Conservation (phyloP, 92 coral and sea anemone genomes). For the Muricea muricata region DNA sequence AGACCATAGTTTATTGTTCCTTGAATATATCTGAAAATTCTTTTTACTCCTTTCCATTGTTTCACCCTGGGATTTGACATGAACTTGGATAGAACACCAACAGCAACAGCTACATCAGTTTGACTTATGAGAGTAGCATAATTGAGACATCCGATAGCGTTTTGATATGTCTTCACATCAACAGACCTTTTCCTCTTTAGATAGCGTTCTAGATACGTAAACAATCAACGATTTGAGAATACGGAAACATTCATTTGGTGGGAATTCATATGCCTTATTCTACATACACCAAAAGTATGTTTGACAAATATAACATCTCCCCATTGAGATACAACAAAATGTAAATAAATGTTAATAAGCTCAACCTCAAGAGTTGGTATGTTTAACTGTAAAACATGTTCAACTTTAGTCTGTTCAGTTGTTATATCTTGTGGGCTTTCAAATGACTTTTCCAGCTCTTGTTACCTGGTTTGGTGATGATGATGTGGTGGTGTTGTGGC, state of each 20-base stretch:
- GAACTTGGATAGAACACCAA: slow-evolving; percentile 40
- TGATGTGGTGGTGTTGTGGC: too few species aligned
- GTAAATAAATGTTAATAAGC: too few species aligned
- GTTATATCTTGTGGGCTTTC: background rate
- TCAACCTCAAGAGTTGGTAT: background rate
- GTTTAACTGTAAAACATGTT: background rate
- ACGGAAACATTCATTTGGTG: too few species aligned
- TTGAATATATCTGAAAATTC: background rate
- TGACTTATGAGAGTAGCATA: slow-evolving; percentile 16
- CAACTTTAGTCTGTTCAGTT: background rate
- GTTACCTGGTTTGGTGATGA: background rate
- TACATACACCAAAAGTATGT: too few species aligned
- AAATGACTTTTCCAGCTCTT: background rate
- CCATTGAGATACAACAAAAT: background rate
- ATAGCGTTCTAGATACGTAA: too few species aligned
- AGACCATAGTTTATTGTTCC: slow-evolving; percentile 21
- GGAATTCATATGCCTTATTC: too few species aligned
- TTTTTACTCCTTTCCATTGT: slow-evolving; percentile 9
- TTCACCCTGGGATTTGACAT: background rate
- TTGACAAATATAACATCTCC: slow-evolving; percentile 1
- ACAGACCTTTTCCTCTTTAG: too few species aligned
- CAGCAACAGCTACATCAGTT: slow-evolving; percentile 34
- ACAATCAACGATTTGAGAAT: too few species aligned
- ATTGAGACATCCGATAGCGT: too few species aligned
- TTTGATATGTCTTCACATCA: too few species aligned